Percentiles rank a stretch among this genome's conserved stretches.
These are phyloP conservation scores for Cyclopterus lumpus DNA, from an alignment of 2,797 vertebrate genomes.

Conservation along the genomic window DNA sequence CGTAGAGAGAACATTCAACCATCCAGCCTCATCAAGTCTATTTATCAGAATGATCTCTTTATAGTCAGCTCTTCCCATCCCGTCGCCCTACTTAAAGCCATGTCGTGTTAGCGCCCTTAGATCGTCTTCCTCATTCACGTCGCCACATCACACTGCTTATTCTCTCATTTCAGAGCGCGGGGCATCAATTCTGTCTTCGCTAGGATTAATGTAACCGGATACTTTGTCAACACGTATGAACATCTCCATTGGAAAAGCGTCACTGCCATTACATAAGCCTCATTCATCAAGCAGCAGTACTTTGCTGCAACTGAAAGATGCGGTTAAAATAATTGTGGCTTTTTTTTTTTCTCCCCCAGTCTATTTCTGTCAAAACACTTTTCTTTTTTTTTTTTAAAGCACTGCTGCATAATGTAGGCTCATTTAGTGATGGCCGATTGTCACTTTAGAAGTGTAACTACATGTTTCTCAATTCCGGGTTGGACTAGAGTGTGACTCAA, in stretches of 20 bases:
- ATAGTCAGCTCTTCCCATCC: conserved; percentile 71
- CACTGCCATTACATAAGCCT: conserved; percentile 54
- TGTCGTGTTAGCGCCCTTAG: conserved; percentile 63
- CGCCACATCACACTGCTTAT: conserved; percentile 66
- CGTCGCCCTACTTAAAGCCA: conserved; percentile 78
- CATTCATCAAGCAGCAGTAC: conserved; percentile 56
- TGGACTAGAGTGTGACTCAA: conserved; percentile 11
- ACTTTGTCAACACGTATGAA: conserved; percentile 81
- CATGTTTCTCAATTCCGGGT: conserved; percentile 33
- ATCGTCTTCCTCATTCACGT: conserved; percentile 63
- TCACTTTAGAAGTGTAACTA: conserved; percentile 34
- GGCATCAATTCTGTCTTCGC: conserved; percentile 60
- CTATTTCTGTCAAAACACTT: conserved; percentile 41
- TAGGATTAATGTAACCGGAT: conserved; percentile 77
- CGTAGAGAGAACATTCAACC: conserved; percentile 65
- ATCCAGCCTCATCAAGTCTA: conserved; percentile 81
- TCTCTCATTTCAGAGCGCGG: conserved; percentile 67
- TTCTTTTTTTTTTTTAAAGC: conserved; percentile 42
- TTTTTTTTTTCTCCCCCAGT: background rate
- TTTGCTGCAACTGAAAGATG: conserved; percentile 30
- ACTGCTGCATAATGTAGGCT: conserved; percentile 37
- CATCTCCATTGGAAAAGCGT: conserved; percentile 65
- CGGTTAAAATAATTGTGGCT: conserved; percentile 28
- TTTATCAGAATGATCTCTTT: conserved; percentile 78
- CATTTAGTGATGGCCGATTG: conserved; percentile 44